Evolutionary conservation across 2,113 vertebrate genomes (phyloP), one percentile per base, ranked within the genome.

Genomic region (Apeltes quadracus): DNA sequence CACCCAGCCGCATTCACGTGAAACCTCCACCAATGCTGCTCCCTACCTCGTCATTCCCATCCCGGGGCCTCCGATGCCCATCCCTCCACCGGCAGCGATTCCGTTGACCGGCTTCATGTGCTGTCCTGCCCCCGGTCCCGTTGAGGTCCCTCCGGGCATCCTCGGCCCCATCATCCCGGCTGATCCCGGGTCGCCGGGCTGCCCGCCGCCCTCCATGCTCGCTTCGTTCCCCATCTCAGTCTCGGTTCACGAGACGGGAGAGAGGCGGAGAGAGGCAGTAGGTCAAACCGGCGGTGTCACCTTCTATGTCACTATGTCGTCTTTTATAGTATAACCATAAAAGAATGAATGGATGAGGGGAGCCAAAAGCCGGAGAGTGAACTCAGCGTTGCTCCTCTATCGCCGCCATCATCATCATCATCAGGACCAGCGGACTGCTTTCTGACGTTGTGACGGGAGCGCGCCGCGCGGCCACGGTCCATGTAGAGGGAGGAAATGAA

Each of bases 211-310:
- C 89, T 94, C 93, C 82, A 93, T 88, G 88, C 94, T 94, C 81
- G 92, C 94, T 86, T 94, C 94, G 86, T 94, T 94, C 79, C 94
- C 94, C 94, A 94, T 94, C 83, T 90, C 84, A 77, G 85, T 87
- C 86, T 89, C 88, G 69, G 78, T 73, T 84, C 65, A 57, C 84
- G 86, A 90, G 78, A 87, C 79, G 69, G 78, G 84, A 74, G 85
- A 81, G 84, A 78, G 82, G 69, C 48, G 85, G 79, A 79, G 63
- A 75, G 72, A 78, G 61, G 36, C 50, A 54, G 68, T 3, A 38
- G 63, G 41, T 84, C 72, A 66, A 79, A 84, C 78, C 58, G 57
- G 59, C 65, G 72, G 71, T 22, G 72, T 76, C 39, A 34, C 62
- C 69, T 25, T 54, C 54, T 71, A 2, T 39, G n/a, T 79, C 68